phyloP scores from a whole-genome alignment of 30 jellyfish, hydroid and myxozoan species.

The Euphysa ruthae region DNA sequence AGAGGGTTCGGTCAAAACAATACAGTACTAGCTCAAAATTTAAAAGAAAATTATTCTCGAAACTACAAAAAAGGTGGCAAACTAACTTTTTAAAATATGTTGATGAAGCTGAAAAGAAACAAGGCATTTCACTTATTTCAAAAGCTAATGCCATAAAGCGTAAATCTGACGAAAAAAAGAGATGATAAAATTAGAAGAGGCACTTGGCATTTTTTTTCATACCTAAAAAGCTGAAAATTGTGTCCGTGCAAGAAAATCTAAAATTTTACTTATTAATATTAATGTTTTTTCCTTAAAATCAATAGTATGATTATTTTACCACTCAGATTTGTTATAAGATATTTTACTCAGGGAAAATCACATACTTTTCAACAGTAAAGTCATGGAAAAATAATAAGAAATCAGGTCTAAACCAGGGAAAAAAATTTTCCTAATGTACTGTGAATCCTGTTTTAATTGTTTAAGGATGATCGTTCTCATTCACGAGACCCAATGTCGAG shows the following conservation, averaged over 20 bases:
- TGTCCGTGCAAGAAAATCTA: not conserved
- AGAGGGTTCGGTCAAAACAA: not conserved
- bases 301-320: no score
- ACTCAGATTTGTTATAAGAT: no score
- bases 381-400: not conserved
- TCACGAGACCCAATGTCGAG: no score
- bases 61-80: not conserved
- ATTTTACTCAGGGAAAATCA: not conserved
- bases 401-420: not conserved
- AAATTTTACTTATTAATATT: no score
- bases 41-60: not conserved
- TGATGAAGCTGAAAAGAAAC: constrained; percentile 9
- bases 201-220: not conserved
- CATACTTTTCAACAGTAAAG: not conserved
- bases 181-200: not conserved
- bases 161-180: not conserved
- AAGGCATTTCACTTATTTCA: not conserved
- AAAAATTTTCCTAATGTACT: not conserved
- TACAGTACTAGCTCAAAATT: not conserved
- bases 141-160: constrained; percentile 10
- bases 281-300: no score
- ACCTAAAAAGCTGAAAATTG: not conserved
- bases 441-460: no score
- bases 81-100: not conserved
- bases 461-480: no score